Conservation (phyloP, 1,140 invertebrate genomes). For the Myzus persicae region DNA sequence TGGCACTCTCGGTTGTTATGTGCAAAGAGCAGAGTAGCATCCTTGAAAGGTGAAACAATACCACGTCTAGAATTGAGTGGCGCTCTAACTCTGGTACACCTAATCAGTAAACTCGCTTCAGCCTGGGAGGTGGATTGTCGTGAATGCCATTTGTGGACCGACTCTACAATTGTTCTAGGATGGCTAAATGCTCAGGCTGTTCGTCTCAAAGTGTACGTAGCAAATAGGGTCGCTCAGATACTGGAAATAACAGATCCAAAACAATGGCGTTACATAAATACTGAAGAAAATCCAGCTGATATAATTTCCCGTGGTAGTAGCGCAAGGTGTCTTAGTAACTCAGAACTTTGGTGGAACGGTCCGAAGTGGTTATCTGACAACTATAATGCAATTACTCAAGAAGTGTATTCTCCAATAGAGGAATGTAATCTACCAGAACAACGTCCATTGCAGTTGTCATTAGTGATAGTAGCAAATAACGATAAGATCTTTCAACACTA, state of each 20-base stretch:
- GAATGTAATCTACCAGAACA: not conserved
- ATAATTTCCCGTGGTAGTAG: slow-evolving; percentile 62
- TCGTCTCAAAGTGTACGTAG: slow-evolving; percentile 57
- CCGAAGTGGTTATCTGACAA: not conserved
- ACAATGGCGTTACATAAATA: slow-evolving; percentile 64
- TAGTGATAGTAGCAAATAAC: not conserved
- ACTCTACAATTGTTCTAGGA: slow-evolving; percentile 58
- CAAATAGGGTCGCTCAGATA: slow-evolving; percentile 28
- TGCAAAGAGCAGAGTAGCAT: slow-evolving; percentile 63
- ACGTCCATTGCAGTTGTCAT: not conserved
- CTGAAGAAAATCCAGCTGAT: slow-evolving; percentile 65
- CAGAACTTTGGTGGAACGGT: not conserved
- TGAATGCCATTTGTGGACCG: not conserved
- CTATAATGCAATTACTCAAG: no score
- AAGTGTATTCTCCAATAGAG: not conserved
- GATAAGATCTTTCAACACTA: no score
- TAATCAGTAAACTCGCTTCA: slow-evolving; percentile 59
- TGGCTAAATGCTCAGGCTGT: slow-evolving; percentile 61
- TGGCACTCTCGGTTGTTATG: not conserved
- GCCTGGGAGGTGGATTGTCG: not conserved
- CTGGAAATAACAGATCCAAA: not conserved
- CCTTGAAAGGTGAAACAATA: slow-evolving; percentile 64
- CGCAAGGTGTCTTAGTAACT: not conserved
- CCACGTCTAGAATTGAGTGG: slow-evolving; percentile 63
- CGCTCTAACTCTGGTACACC: slow-evolving; percentile 62